These are phyloP conservation scores for Caenorhabditis sp. DNA, from an alignment of 2,888 invertebrate genomes.

Conservation along the genomic window DNA sequence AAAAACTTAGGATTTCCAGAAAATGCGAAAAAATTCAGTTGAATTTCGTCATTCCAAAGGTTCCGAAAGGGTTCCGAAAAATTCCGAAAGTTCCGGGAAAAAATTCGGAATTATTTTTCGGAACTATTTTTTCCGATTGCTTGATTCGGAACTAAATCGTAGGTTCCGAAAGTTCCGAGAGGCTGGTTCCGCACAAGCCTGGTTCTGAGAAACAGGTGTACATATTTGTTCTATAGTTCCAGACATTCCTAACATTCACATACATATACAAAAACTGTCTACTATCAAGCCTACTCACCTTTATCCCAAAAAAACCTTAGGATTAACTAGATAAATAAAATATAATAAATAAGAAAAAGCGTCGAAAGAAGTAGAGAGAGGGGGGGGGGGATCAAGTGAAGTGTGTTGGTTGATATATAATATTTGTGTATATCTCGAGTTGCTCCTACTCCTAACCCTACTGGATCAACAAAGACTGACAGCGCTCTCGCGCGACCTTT, in stretches of 20 bases:
- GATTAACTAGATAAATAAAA: slow-evolving; percentile 11
- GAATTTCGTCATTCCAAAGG: too few relatives aligned
- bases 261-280: neutral
- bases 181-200: too few relatives aligned
- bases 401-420: neutral
- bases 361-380: neutral
- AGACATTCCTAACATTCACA: neutral
- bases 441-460: neutral
- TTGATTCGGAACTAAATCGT: too few relatives aligned
- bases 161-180: too few relatives aligned
- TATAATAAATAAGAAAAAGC: slow-evolving; percentile 2
- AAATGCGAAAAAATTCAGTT: too few relatives aligned
- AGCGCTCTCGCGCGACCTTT: neutral
- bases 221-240: neutral
- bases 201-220: too few relatives aligned
- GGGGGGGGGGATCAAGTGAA: neutral
- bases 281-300: neutral
- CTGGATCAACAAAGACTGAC: neutral
- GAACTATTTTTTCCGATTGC: too few relatives aligned
- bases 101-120: too few relatives aligned
- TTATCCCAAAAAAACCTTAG: neutral
- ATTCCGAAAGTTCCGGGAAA: too few relatives aligned
- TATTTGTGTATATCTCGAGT: slow-evolving; percentile 1
- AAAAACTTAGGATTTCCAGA: too few relatives aligned
- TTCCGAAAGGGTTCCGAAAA: too few relatives aligned